Evolutionary conservation across 2,888 invertebrate species (phyloP).

Genomic region (Andrena trimmerana): DNA sequence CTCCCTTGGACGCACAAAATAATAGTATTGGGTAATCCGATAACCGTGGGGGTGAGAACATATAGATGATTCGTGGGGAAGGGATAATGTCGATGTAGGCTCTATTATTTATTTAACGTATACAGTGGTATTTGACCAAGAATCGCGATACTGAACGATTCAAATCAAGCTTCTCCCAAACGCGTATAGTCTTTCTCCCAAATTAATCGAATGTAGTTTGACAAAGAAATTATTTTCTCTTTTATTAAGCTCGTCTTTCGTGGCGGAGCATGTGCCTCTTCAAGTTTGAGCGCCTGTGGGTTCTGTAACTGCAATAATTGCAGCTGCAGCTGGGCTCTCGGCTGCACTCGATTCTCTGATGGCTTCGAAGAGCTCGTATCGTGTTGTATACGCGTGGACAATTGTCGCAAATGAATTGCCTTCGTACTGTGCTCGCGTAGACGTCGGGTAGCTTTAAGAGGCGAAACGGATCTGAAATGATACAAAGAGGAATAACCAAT

Average conservation of each 20-base stretch:
- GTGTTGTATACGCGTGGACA: conserved; percentile 74
- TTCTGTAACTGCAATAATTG: conserved; percentile 72
- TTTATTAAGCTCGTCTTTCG: conserved; percentile 16
- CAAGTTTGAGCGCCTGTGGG: conserved; percentile 70
- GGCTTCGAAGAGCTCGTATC: conserved; percentile 70
- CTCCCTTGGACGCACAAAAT: too few species aligned
- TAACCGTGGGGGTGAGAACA: too few species aligned
- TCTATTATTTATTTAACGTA: conserved; percentile 15
- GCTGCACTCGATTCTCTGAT: conserved; percentile 76
- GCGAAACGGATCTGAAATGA: conserved; percentile 39
- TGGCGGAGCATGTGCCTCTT: conserved; percentile 73
- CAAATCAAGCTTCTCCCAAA: too few species aligned
- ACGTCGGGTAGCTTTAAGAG: conserved; percentile 14
- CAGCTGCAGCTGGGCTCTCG: conserved; percentile 73
- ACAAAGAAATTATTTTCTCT: too few species aligned
- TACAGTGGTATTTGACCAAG: background rate
- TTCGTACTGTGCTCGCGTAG: conserved; percentile 24
- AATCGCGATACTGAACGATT: background rate
- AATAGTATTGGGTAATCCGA: too few species aligned
- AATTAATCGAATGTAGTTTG: background rate
- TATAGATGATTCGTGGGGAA: background rate
- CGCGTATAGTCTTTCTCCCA: too few species aligned
- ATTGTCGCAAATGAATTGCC: conserved; percentile 66
- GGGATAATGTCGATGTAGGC: background rate
- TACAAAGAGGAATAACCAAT: conserved; percentile 20